These are phyloP conservation scores for Triplophysa siluroides DNA, from an alignment of 2,113 vertebrate genomes.

Conservation along the genomic window DNA sequence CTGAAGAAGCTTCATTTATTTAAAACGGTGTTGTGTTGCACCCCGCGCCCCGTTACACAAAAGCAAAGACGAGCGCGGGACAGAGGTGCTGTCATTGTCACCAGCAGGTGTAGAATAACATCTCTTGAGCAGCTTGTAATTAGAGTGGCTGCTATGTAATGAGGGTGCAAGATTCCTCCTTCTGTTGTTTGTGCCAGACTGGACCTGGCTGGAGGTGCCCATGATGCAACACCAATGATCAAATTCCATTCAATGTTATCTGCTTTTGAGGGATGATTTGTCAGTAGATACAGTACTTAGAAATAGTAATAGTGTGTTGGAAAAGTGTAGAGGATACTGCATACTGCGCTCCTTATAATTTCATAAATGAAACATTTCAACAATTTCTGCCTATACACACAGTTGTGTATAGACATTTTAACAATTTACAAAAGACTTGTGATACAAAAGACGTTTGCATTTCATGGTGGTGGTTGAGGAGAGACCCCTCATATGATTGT, in stretches of 20 bases:
- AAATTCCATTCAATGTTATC: not conserved
- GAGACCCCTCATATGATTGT: too few relatives aligned
- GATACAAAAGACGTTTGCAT: not conserved
- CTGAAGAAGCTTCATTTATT: constrained; percentile 72
- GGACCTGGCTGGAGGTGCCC: constrained; percentile 64
- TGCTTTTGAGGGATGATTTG: not conserved
- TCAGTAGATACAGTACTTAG: not conserved
- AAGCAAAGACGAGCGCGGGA: constrained; percentile 66
- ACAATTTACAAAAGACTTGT: not conserved
- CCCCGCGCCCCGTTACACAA: constrained; percentile 63
- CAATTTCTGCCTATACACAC: too few relatives aligned
- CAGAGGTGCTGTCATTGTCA: constrained; percentile 76
- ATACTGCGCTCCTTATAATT: not conserved
- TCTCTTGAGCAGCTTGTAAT: constrained; percentile 83
- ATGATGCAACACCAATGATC: constrained; percentile 25
- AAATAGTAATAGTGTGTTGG: not conserved
- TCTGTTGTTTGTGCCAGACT: constrained; percentile 71
- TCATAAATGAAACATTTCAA: not conserved
- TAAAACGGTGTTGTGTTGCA: constrained; percentile 73
- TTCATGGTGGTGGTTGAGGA: too few relatives aligned
- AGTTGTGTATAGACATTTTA: too few relatives aligned
- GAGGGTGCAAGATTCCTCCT: constrained; percentile 81
- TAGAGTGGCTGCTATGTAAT: constrained; percentile 82
- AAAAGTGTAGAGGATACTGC: not conserved
- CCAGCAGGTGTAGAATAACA: constrained; percentile 78